Percentiles rank a stretch among this genome's conserved stretches.
These are phyloP conservation scores for Dasypogon diadema DNA, from an alignment of 2,888 invertebrate genomes.

Conservation along the genomic window DNA sequence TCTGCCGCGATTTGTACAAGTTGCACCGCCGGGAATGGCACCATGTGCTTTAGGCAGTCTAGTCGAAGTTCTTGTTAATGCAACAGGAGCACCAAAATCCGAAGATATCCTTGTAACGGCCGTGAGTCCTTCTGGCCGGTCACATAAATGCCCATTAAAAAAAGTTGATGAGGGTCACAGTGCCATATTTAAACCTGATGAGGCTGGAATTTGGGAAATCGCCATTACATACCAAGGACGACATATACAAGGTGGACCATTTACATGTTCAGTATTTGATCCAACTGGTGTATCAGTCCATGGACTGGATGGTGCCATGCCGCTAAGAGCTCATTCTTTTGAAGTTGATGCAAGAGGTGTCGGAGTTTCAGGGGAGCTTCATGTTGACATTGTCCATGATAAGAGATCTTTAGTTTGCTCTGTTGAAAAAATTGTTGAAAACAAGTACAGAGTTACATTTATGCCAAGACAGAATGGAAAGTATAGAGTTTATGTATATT, in stretches of 20 bases:
- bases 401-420: constrained; percentile 86
- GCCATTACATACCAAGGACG: constrained; percentile 95
- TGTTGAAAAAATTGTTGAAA: constrained; percentile 82
- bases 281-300: constrained; percentile 88
- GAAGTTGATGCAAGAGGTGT: constrained; percentile 81
- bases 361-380: constrained; percentile 88
- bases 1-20: constrained; percentile 86
- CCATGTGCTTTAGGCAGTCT: constrained; percentile 95
- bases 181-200: constrained; percentile 96
- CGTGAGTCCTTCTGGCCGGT: constrained; percentile 88
- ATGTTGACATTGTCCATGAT: constrained; percentile 91
- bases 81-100: constrained; percentile 81
- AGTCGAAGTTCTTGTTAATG: constrained; percentile 93
- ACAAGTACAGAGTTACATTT: constrained; percentile 83
- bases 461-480: constrained; percentile 84
- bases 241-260: constrained; percentile 96
- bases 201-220: constrained; percentile 97
- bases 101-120: constrained; percentile 94
- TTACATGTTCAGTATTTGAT: constrained; percentile 95
- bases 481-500: constrained; percentile 89
- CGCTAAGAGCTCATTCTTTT: constrained; percentile 89
- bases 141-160: constrained; percentile 84
- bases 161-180: constrained; percentile 91
- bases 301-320: constrained; percentile 85
- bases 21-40: constrained; percentile 92